Evolutionary conservation across 2,113 vertebrate species (phyloP), one percentile per base, ranked within the genome.

Genomic region (Pelmatolapia mariae): DNA sequence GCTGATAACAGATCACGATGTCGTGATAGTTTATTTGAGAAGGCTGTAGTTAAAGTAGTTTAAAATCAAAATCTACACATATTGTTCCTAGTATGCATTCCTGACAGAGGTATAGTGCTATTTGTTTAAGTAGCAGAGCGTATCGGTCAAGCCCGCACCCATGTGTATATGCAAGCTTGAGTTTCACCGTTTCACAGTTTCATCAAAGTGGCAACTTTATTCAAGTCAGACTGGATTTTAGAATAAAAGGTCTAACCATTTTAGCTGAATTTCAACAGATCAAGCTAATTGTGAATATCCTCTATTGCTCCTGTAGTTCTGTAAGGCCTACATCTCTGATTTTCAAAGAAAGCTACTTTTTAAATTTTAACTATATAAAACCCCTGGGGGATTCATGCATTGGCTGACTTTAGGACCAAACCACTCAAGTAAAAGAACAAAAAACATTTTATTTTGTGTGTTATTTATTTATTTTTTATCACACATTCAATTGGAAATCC

Each of bases 401-500:
- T 0, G 8, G 22, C 38, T 16, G 13, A 43, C 13, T 73, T 73
- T 73, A 47, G 5, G 38, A 45, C 66, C 22, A 73, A 73, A 24
- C 8, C 13, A 16, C 40, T 73, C n/a, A 45, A 45, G 22, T 26
- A 73, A 73, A 45, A 73, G 1, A 71, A 43, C 38, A 29, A 24
- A 26, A 7, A 56, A 16, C 1, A 0, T 1, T 1, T 3, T 7
- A n/a, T 59, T 59, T 16, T 26, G 9, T 26, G 22, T 26, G 22
- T 68, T 22, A 6, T 40, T 73, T 73, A 0, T 71, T 71, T 68
- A 0, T 68, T 57, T 52, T 19, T 16, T 4, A 19, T 47, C 13
- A 26, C 43, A 76, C 10, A 50, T 29, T 76, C 43, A 43, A 19
- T 29, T 47, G 43, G 24, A 50, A 45, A 78, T 19, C 24, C 10